Evolutionary conservation across 2,888 invertebrate genomes (phyloP).

Genomic region (Mechanitis mazaeus): DNA sequence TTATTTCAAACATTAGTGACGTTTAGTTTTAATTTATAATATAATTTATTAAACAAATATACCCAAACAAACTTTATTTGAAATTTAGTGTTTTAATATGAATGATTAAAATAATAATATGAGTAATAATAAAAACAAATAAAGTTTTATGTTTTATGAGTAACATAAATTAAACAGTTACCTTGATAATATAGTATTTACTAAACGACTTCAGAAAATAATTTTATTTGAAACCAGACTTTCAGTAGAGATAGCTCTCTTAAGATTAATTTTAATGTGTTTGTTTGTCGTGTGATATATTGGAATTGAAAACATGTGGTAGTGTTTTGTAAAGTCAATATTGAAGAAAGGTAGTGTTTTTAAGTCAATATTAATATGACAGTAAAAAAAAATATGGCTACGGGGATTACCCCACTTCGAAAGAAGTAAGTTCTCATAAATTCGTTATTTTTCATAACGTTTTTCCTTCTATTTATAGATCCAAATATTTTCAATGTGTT

Average conservation of each 20-base stretch:
- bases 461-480: background rate
- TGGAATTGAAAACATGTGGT: too few species aligned
- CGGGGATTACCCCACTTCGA: constrained; percentile 12
- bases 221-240: constrained; percentile 22
- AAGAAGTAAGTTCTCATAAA: constrained; percentile 19
- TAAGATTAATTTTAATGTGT: background rate
- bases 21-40: too few species aligned
- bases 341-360: background rate
- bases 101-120: too few species aligned
- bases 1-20: too few species aligned
- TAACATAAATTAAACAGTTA: background rate
- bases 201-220: constrained; percentile 12
- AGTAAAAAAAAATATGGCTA: constrained; percentile 2
- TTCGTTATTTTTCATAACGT: too few species aligned
- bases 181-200: constrained; percentile 20
- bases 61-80: too few species aligned
- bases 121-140: too few species aligned
- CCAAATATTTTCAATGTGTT: too few species aligned
- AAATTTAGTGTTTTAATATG: too few species aligned
- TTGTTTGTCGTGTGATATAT: background rate
- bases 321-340: too few species aligned
- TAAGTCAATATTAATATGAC: constrained; percentile 12
- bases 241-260: background rate
- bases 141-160: too few species aligned
- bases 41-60: too few species aligned